Conservation (phyloP, 2,888 invertebrate species). For the Sinotaia quadrata region DNA sequence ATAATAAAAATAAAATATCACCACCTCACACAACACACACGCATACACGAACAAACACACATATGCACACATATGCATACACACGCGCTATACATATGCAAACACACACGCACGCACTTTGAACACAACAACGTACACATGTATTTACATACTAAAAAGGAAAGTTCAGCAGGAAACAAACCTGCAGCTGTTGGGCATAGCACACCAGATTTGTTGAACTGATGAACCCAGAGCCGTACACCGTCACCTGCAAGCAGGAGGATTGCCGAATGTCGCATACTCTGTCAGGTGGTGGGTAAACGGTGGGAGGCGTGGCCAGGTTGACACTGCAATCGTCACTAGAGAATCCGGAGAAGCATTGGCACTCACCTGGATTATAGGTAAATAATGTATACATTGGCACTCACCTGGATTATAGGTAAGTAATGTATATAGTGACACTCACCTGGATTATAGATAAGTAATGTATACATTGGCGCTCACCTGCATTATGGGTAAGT, state of each 20-base stretch:
- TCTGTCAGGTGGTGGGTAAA: conserved; percentile 26
- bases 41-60: conserved; percentile 1
- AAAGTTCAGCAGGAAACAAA: conserved; percentile 16
- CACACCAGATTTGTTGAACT: conserved; percentile 41
- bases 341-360: conserved; percentile 34
- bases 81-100: neutral
- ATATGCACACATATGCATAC: neutral
- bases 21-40: neutral
- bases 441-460: conserved; percentile 28
- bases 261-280: conserved; percentile 41
- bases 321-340: conserved; percentile 41
- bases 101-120: neutral
- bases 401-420: conserved; percentile 39
- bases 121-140: neutral
- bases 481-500: conserved; percentile 28
- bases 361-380: conserved; percentile 40
- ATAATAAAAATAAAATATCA: neutral
- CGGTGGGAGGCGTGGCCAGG: conserved; percentile 34
- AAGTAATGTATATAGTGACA: conserved; percentile 35
- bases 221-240: conserved; percentile 43
- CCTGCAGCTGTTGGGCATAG: conserved; percentile 36
- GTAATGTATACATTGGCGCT: conserved; percentile 35
- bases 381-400: conserved; percentile 7
- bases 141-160: neutral
- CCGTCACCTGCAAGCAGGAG: conserved; percentile 38